Evolutionary conservation across 2,888 invertebrate genomes (phyloP).

Genomic region (Pyrgus malvae): DNA sequence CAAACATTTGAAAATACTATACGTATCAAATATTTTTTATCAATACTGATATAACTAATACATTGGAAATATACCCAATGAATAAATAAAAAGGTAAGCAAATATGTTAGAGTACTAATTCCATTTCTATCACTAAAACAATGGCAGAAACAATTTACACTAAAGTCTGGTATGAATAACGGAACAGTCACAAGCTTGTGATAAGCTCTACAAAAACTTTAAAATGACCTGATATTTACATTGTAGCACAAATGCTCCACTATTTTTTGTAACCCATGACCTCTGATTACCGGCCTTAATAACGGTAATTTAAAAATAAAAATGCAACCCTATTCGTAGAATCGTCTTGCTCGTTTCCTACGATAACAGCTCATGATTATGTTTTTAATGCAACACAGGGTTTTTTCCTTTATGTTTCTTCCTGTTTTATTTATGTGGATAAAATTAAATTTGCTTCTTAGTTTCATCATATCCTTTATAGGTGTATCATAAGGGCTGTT

Average conservation of each 20-base stretch:
- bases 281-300: constrained; percentile 53
- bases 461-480: neutral
- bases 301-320: constrained; percentile 61
- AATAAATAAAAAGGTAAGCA: too few species aligned
- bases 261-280: constrained; percentile 46
- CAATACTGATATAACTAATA: too few species aligned
- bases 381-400: constrained; percentile 28
- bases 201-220: neutral
- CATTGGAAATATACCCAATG: too few species aligned
- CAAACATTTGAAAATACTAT: too few species aligned
- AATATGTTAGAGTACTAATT: too few species aligned
- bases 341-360: constrained; percentile 53
- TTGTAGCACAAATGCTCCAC: constrained; percentile 10
- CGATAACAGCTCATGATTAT: constrained; percentile 47
- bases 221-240: constrained; percentile 9
- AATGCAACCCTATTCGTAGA: constrained; percentile 53
- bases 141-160: too few species aligned
- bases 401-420: neutral
- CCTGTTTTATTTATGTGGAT: neutral
- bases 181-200: neutral
- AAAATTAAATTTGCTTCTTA: neutral
- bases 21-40: too few species aligned
- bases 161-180: neutral
- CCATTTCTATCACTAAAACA: too few species aligned
- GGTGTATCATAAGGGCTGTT: too few species aligned